Percentiles rank a stretch among this genome's conserved stretches.
Conservation (phyloP, 2,797 vertebrate species). For the Hypotaenidia okinawae region DNA sequence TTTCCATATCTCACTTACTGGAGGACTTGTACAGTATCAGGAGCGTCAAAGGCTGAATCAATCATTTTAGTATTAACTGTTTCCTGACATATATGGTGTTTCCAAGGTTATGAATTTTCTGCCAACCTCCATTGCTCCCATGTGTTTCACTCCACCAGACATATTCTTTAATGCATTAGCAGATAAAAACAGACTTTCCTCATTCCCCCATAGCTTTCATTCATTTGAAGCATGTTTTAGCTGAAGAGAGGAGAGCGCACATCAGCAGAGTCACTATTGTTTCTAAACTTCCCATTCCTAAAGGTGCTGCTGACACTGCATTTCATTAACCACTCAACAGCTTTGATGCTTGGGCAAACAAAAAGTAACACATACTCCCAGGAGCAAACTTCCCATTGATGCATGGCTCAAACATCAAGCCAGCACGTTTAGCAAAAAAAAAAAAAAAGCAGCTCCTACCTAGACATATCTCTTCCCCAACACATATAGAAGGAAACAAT, state of each 20-base stretch:
- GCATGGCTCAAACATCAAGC: not conserved
- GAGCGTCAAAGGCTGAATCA: not conserved
- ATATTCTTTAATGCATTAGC: not conserved
- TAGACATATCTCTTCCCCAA: not conserved
- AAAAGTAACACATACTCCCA: not conserved
- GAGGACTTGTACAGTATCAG: not conserved
- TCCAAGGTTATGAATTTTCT: not conserved
- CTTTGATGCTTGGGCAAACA: not conserved
- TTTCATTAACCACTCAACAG: slow-evolving; percentile 1
- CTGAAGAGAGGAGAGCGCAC: not conserved
- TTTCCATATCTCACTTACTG: not conserved
- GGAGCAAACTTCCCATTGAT: not conserved
- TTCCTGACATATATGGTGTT: not conserved
- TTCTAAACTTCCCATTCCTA: not conserved
- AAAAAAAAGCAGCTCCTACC: not conserved
- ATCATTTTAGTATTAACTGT: not conserved
- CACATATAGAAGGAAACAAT: accelerated
- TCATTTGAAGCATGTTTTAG: not conserved
- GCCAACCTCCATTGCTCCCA: not conserved
- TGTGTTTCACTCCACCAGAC: not conserved
- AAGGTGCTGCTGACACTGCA: slow-evolving; percentile 5
- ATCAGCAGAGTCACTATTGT: not conserved
- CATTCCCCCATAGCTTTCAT: not conserved
- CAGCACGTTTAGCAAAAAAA: not conserved
- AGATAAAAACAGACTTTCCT: not conserved